These are phyloP conservation scores for Acanthococcus lagerstroemiae DNA, from an alignment of 2,888 invertebrate genomes.

Conservation along the genomic window DNA sequence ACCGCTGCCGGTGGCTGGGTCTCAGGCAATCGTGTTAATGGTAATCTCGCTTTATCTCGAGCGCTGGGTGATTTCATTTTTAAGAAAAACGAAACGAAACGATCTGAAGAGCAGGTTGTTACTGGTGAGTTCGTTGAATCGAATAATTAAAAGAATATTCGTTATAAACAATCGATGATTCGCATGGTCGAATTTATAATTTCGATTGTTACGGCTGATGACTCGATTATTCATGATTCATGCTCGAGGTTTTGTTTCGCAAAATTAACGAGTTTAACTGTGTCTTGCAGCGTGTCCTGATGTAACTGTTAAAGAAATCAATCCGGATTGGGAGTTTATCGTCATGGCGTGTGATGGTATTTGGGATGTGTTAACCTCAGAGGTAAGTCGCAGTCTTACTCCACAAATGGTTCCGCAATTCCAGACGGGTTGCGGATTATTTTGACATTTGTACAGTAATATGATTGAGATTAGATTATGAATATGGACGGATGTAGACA, in stretches of 20 bases:
- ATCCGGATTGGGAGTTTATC: slow-evolving; percentile 90
- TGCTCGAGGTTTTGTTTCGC: too few species aligned
- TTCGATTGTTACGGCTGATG: not conserved
- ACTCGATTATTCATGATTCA: not conserved
- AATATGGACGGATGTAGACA: too few species aligned
- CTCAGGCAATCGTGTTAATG: slow-evolving; percentile 94
- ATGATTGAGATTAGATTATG: too few species aligned
- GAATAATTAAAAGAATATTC: not conserved
- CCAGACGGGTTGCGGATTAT: too few species aligned
- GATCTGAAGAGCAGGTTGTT: slow-evolving; percentile 90
- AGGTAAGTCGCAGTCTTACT: too few species aligned
- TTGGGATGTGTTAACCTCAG: slow-evolving; percentile 95
- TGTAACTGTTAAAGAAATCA: slow-evolving; percentile 68
- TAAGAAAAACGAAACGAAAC: slow-evolving; percentile 76
- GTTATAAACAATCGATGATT: not conserved
- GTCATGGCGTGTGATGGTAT: slow-evolving; percentile 97
- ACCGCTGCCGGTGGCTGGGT: slow-evolving; percentile 94
- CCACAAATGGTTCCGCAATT: too few species aligned
- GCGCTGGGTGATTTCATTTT: slow-evolving; percentile 96
- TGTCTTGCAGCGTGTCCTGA: slow-evolving; percentile 76
- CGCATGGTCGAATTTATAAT: not conserved
- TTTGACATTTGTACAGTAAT: too few species aligned
- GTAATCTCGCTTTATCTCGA: slow-evolving; percentile 88
- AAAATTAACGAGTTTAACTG: not conserved
- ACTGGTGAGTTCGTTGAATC: slow-evolving; percentile 59